phyloP scores from a whole-genome alignment of 2,888 invertebrate species.

The Augiades crinisus region DNA sequence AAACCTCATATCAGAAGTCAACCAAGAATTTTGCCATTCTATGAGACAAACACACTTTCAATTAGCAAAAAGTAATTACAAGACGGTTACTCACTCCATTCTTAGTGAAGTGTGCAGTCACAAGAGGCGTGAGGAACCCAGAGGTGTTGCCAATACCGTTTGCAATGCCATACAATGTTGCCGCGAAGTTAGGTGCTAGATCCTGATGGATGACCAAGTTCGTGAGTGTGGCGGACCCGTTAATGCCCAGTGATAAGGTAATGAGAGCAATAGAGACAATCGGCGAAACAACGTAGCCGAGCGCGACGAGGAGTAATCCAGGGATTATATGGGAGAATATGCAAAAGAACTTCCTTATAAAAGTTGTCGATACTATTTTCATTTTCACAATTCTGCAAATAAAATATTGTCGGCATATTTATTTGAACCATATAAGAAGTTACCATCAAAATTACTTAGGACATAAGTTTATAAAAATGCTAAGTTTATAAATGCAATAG shows the following conservation, averaged over 20 bases:
- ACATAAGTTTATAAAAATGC: too few relatives aligned
- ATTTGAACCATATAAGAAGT: too few relatives aligned
- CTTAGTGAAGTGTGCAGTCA: constrained; percentile 85
- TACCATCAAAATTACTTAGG: too few relatives aligned
- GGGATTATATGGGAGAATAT: constrained; percentile 83
- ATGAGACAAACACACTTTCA: too few relatives aligned
- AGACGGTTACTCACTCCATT: constrained; percentile 64
- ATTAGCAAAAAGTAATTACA: background rate
- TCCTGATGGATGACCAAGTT: constrained; percentile 86
- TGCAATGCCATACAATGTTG: constrained; percentile 88
- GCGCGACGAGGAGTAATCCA: constrained; percentile 70
- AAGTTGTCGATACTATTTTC: constrained; percentile 69
- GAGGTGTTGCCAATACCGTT: constrained; percentile 87
- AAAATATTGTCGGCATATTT: too few relatives aligned
- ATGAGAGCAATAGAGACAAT: constrained; percentile 83
- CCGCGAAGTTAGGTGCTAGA: constrained; percentile 89
- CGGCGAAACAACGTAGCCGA: constrained; percentile 83
- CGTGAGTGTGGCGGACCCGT: constrained; percentile 83
- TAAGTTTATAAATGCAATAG: too few relatives aligned
- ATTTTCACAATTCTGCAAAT: constrained; percentile 69
- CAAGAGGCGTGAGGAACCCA: constrained; percentile 86
- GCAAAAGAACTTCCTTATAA: constrained; percentile 84
- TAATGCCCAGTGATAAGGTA: constrained; percentile 85
- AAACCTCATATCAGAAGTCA: too few relatives aligned
- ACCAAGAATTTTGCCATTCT: too few relatives aligned